Evolutionary conservation across 1,140 invertebrate genomes (phyloP).

Genomic region (Thaumetopoea pityocampa): DNA sequence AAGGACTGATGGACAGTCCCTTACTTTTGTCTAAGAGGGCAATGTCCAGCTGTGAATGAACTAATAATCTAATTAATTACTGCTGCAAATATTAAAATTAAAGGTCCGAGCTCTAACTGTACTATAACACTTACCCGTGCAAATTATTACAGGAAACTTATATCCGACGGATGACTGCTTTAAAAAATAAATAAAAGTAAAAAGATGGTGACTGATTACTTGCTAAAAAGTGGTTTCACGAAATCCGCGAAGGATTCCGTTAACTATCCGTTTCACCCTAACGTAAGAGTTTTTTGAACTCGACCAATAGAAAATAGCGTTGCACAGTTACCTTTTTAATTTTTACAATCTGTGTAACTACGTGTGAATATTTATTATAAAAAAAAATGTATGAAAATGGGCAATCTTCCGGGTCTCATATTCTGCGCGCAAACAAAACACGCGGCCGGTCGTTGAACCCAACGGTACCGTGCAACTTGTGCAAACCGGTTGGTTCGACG

Average conservation of each 20-base stretch:
- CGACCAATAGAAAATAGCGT: slow-evolving; percentile 19
- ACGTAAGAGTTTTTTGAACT: slow-evolving; percentile 14
- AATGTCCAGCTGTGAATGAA: too few species aligned
- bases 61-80: too few species aligned
- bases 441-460: slow-evolving; percentile 51
- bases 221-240: too few species aligned
- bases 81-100: too few species aligned
- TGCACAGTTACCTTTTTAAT: slow-evolving; percentile 27
- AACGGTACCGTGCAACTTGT: slow-evolving; percentile 64
- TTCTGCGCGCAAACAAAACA: slow-evolving; percentile 66
- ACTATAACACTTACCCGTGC: too few species aligned
- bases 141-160: too few species aligned
- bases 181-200: too few species aligned
- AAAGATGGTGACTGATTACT: too few species aligned
- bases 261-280: not conserved
- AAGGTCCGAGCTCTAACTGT: too few species aligned
- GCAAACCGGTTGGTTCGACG: slow-evolving; percentile 40
- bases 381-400: slow-evolving; percentile 30
- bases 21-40: too few species aligned
- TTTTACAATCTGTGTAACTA: slow-evolving; percentile 21
- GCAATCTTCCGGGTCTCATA: slow-evolving; percentile 27
- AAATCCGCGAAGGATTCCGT: not conserved
- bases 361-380: slow-evolving; percentile 25
- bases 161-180: too few species aligned
- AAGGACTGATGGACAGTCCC: too few species aligned